Percentiles rank a stretch among this genome's conserved stretches.
phyloP scores from a whole-genome alignment of 2,888 invertebrate species.

The Plemyria rubiginata region DNA sequence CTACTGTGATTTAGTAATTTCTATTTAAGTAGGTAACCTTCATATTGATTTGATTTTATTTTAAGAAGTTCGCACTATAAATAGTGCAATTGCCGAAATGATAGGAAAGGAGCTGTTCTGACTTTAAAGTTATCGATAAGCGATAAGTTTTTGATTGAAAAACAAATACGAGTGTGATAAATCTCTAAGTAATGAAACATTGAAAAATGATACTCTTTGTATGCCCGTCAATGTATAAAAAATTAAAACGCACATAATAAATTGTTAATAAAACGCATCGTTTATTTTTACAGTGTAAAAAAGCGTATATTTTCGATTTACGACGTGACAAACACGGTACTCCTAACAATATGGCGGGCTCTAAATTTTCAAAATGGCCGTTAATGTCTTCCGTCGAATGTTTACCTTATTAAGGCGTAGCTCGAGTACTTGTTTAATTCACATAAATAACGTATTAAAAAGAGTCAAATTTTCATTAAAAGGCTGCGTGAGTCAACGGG shows the following conservation, averaged over 20 bases:
- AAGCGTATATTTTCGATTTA: slow-evolving; percentile 67
- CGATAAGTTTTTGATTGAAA: background rate
- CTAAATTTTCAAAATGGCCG: slow-evolving; percentile 68
- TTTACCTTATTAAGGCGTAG: slow-evolving; percentile 70
- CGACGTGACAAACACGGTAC: slow-evolving; percentile 70
- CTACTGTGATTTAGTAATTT: too few species aligned
- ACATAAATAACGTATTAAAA: slow-evolving; percentile 74
- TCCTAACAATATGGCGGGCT: slow-evolving; percentile 60
- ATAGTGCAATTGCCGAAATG: background rate
- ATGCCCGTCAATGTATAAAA: slow-evolving; percentile 30
- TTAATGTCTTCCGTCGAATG: slow-evolving; percentile 63
- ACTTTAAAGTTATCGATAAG: background rate
- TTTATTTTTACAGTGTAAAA: slow-evolving; percentile 53
- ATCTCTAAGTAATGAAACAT: slow-evolving; percentile 4
- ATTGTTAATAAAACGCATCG: slow-evolving; percentile 54
- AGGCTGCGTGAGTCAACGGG: slow-evolving; percentile 66
- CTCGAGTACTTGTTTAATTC: slow-evolving; percentile 70
- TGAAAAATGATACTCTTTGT: slow-evolving; percentile 25
- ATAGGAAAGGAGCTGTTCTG: background rate
- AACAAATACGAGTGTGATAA: background rate
- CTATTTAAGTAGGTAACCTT: too few species aligned
- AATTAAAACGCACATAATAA: slow-evolving; percentile 45
- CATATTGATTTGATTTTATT: too few species aligned
- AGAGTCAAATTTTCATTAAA: slow-evolving; percentile 79
- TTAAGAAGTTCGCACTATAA: background rate